Conservation (phyloP, 2,113 vertebrate genomes). For the Sphaerodactylus townsendi region DNA sequence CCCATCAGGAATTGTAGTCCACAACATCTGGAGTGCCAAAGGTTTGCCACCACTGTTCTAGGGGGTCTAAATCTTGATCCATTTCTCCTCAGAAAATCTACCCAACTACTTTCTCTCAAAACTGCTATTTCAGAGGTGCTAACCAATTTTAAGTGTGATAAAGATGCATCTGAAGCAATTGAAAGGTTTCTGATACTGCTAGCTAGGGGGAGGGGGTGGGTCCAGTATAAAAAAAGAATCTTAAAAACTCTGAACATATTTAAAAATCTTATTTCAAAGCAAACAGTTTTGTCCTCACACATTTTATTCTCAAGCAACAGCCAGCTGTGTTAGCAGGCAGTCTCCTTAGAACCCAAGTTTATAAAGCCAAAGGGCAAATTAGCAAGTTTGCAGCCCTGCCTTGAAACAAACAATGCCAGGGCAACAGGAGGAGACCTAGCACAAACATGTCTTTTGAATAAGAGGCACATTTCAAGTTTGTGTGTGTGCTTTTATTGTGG, state of each 20-base stretch:
- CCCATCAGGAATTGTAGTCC: too few relatives aligned
- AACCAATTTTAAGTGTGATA: background rate
- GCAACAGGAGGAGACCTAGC: slow-evolving; percentile 1
- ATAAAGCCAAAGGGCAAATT: slow-evolving; percentile 5
- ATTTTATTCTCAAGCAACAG: slow-evolving; percentile 18
- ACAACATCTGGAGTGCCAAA: too few relatives aligned
- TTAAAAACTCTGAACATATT: slow-evolving; percentile 9
- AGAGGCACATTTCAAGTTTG: slow-evolving; percentile 25
- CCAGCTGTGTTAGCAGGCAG: slow-evolving; percentile 7
- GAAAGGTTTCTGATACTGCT: background rate
- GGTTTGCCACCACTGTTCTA: too few relatives aligned
- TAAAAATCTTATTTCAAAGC: background rate
- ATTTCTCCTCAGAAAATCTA: too few relatives aligned
- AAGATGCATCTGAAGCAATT: background rate
- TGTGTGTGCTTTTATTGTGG: too few relatives aligned
- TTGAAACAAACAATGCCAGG: slow-evolving; percentile 18
- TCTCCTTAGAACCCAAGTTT: slow-evolving; percentile 14
- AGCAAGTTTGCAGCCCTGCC: slow-evolving; percentile 11
- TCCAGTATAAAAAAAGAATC: background rate
- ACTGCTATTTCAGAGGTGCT: background rate
- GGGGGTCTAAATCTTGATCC: too few relatives aligned
- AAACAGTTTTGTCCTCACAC: background rate
- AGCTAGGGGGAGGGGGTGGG: background rate
- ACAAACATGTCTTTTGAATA: slow-evolving; percentile 21
- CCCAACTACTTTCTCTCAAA: too few relatives aligned